Evolutionary conservation across 2,113 vertebrate species (phyloP), one percentile per base, ranked within the genome.

Genomic region (Paralichthys olivaceus): DNA sequence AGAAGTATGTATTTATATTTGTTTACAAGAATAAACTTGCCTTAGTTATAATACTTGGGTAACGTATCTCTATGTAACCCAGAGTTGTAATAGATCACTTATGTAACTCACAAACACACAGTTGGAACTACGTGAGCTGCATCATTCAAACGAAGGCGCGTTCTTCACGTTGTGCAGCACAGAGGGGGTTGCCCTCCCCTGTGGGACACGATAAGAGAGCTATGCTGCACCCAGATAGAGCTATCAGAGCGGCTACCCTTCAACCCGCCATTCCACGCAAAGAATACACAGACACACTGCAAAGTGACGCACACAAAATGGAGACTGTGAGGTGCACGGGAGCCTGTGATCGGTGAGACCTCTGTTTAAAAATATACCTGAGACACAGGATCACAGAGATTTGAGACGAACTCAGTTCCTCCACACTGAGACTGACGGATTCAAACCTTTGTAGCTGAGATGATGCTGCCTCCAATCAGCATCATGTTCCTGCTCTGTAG

Each of bases 201-300:
- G 72, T 63, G 70, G 19, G 66, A 19, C 62, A 15, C 25, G 94
- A 95, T 95, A 94, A 95, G 84, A 80, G 74, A 77, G 84, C 87
- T 85, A 90, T 94, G 94, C 82, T 82, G 84, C 73, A 43, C 54
- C 45, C 74, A 92, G 94, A 95, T 95, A 95, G 84, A 88, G 92
- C 93, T 95, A 94, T 94, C 94, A 83, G 78, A 91, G 82, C 79
- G 40, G 75, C 76, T 86, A 77, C 87, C 89, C 84, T 87, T 90
- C 87, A 81, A 83, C 80, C 89, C 90, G 75, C 91, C 90, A 91
- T 91, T 89, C 84, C 88, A 87, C 60, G 54, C 45, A 55, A 68
- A 86, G 76, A 78, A 67, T 15, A 75, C 72, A 22, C 79, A 73
- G 37, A 78, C 88, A 26, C 85, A 28, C 55, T n/a, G 62, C 63